Base-by-base conservation (phyloP, 2,888 invertebrate species). In the Arrhopalites spinosus region DNA sequence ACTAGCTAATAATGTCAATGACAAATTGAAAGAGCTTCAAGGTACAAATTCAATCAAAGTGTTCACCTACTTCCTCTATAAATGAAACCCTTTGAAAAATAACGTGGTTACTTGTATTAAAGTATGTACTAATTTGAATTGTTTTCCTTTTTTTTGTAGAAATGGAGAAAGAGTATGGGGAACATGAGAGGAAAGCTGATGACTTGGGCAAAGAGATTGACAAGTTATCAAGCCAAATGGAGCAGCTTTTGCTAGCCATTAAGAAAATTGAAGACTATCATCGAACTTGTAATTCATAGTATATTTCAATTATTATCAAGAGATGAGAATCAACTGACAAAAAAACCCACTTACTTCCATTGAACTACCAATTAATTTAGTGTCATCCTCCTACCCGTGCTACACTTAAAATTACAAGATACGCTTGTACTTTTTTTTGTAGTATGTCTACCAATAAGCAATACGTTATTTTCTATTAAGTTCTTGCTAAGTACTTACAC, bases 1-100 rank as follows among this genome's bases (percentile, higher is more conserved):
- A 83, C 88, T 98, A 27, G 94, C 94, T 1, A 91, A 91, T 77
- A 91, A 91, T 80, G 93, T 94, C 1, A 90, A 90, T 83, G 89
- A 88, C 76, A 93, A 93, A 85, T 87, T 92, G 29, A 90, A 90
- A 82, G 90, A 91, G 83, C 87, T 95, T 70, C 88, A 90, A 83
- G 88, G 91, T 85, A 89, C 81, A 20, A 17, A 17, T 47, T 47
- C 13, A 13, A 47, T n/a, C n/a, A n/a, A 47, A 47, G 15, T 11
- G 7, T 45, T 11, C 15, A 47, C 47, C 13, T 47, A 2, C 1
- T 47, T 47, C 1, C 13, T 47, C 45, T 45, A 45, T 45, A 7
- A 1, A 47, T 47, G 13, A 1, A 13, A 47, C n/a, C 47, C 1
- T 13, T 47, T 47, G 15, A 47, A 47, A 2, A 1, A 17, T 47